Evolutionary conservation across 2,888 invertebrate genomes (phyloP), one percentile per base, ranked within the genome.

Genomic region (Thereva unica): DNA sequence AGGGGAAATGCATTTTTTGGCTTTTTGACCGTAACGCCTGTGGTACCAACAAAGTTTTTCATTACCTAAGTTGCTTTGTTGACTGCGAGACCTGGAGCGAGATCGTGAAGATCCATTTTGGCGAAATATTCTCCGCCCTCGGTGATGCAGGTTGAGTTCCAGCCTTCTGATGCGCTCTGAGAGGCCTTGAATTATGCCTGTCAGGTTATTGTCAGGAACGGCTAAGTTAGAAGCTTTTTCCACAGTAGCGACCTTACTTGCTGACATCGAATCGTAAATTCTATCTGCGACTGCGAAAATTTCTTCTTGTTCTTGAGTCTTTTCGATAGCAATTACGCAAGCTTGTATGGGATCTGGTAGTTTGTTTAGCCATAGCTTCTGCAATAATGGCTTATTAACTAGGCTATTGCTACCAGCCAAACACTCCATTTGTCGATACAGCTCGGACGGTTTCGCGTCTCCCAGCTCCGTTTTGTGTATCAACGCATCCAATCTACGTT

Each of bases 201-300:
- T 23, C 23, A 23, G 2, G 23, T 23, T 23, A 23, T 23, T 23
- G 2, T 2, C 23, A 23, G 23, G 2, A 23, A 2, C 23, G 23
- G 23, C 23, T 23, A 23, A 2, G 2, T 23, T 2, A 2, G 1
- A 23, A 23, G 23, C 2, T 23, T 2, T 23, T 23, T 23, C 23
- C 23, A 23, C 23, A 2, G 8, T 5, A 5, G 45, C 9, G 10
- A 45, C 10, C 3, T 45, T 9, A 9, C 37, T 5, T 44, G 59
- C 35, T 1, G 23, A 8, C 9, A 47, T 34, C 9, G 57, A 45
- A 9, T 61, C 61, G 38, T 61, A 12, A 40, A 61, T 61, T 47
- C 10, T 47, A 49, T 61, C 61, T 3, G 61, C 61, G 10, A 61
- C 49, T 7, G 38, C 8, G 7, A 61, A 49, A 9, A 61, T 10